Percentiles rank a stretch among this genome's conserved stretches.
These are phyloP conservation scores for Tamandua tetradactyla DNA, from an alignment of 2,797 vertebrate species.

Conservation along the genomic window DNA sequence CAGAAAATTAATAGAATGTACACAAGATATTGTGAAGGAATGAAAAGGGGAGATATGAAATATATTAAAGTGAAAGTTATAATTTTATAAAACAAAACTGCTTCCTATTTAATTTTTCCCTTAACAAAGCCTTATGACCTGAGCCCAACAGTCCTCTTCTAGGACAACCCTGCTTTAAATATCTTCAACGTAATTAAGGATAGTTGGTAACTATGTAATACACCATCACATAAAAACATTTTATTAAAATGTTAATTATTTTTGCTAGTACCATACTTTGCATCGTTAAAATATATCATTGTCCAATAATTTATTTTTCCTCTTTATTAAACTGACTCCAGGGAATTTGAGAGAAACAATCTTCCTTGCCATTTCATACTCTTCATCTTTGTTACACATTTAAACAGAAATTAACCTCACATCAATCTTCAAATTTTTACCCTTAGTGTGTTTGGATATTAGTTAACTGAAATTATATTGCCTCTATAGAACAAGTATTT, in stretches of 20 bases:
- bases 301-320: background rate
- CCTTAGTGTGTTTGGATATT: background rate
- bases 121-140: background rate
- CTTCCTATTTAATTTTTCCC: background rate
- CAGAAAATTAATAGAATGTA: background rate
- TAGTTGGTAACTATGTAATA: background rate
- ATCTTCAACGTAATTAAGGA: background rate
- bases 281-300: background rate
- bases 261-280: background rate
- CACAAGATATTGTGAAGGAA: background rate
- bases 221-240: background rate
- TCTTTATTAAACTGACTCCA: background rate
- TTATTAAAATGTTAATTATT: background rate
- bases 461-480: background rate
- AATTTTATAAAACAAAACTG: background rate
- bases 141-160: no score
- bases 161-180: background rate
- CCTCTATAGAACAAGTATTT: background rate
- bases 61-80: background rate
- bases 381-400: background rate
- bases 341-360: slow-evolving; percentile 17
- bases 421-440: background rate
- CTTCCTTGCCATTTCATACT: background rate
- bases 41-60: background rate
- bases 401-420: background rate